Evolutionary conservation across 2,888 invertebrate species (phyloP).

Genomic region (Gymnosoma rotundatum): DNA sequence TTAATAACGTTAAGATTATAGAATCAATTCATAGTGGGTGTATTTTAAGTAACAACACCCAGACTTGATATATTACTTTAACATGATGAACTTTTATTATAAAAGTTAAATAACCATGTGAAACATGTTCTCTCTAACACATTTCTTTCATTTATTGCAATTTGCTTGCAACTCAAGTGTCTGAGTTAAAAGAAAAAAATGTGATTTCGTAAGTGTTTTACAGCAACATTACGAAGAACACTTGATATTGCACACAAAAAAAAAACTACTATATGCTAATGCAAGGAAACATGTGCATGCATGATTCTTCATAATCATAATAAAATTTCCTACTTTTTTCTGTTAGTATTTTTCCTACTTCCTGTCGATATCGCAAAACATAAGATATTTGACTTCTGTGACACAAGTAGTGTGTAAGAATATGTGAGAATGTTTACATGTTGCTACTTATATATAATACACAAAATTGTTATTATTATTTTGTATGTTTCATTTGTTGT

Average conservation of each 20-base stretch:
- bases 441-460: not conserved
- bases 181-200: not conserved
- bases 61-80: no score
- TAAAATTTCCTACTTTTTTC: slow-evolving; percentile 19
- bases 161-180: no score
- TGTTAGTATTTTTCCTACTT: slow-evolving; percentile 18
- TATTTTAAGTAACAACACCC: no score
- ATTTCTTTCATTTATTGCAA: no score
- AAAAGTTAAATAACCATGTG: no score
- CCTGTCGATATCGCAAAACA: slow-evolving; percentile 40
- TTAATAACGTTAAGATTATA: no score
- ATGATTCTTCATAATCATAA: slow-evolving; percentile 48
- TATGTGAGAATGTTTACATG: not conserved
- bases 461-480: slow-evolving; percentile 28
- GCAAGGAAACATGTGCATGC: slow-evolving; percentile 36
- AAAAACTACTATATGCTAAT: slow-evolving; percentile 7
- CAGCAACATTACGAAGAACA: slow-evolving; percentile 18
- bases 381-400: not conserved
- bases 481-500: slow-evolving; percentile 28
- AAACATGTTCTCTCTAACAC: no score
- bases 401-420: not conserved
- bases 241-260: not conserved
- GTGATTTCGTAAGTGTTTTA: slow-evolving; percentile 15
- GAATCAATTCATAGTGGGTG: no score
- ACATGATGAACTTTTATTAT: no score